Evolutionary conservation across 2,113 vertebrate genomes (phyloP).

Genomic region (Nettapus auritus): DNA sequence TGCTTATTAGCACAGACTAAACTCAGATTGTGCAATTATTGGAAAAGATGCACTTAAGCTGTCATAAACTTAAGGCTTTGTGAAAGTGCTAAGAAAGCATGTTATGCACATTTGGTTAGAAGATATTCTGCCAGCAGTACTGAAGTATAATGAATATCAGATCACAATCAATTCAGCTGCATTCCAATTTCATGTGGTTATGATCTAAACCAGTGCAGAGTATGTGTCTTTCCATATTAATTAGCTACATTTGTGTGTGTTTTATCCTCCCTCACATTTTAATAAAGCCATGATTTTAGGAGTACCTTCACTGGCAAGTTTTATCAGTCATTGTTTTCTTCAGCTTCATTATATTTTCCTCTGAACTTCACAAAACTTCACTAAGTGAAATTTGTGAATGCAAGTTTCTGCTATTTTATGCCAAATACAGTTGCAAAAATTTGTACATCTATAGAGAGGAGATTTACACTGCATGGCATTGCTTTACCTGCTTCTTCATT

Average conservation of each 20-base stretch:
- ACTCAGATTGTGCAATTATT: constrained; percentile 55
- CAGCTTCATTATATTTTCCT: constrained; percentile 19
- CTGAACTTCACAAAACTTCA: neutral
- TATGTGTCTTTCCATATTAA: neutral
- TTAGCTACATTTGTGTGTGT: constrained; percentile 53
- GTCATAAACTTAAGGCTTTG: constrained; percentile 40
- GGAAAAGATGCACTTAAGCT: constrained; percentile 53
- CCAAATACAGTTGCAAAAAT: neutral
- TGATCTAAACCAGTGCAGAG: constrained; percentile 40
- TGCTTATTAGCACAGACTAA: constrained; percentile 65
- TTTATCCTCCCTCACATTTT: constrained; percentile 56
- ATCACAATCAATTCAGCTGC: constrained; percentile 41
- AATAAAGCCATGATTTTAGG: constrained; percentile 70
- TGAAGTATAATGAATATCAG: constrained; percentile 60
- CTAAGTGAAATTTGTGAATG: neutral
- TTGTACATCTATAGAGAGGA: neutral
- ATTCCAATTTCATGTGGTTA: constrained; percentile 48
- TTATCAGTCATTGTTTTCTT: constrained; percentile 13
- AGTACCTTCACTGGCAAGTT: constrained; percentile 35
- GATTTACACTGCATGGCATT: neutral
- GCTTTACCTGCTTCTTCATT: neutral
- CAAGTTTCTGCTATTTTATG: neutral
- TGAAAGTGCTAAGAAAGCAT: constrained; percentile 48
- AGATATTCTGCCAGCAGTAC: constrained; percentile 37
- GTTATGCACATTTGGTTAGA: neutral